phyloP scores from a whole-genome alignment of 2,888 invertebrate genomes.

The Noctua comes region DNA sequence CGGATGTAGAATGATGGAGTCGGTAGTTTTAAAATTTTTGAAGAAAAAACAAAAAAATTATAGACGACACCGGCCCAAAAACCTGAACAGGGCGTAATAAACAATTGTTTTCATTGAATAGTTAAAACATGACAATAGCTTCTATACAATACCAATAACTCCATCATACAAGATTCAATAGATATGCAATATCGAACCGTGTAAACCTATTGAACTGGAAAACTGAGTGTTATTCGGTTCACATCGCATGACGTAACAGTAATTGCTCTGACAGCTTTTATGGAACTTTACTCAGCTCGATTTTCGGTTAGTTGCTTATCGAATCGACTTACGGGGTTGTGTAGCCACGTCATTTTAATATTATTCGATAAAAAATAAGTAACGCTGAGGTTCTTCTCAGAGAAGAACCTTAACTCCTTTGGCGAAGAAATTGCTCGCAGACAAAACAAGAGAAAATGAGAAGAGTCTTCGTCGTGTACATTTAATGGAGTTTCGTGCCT shows the following conservation, averaged over 20 bases:
- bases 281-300: background rate
- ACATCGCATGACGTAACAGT: background rate
- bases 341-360: background rate
- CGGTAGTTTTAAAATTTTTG: too few species aligned
- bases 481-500: background rate
- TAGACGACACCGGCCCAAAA: too few species aligned
- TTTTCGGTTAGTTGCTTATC: background rate
- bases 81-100: too few species aligned
- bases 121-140: background rate
- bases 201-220: background rate
- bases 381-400: background rate
- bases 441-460: background rate
- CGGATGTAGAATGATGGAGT: too few species aligned
- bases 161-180: background rate
- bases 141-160: background rate
- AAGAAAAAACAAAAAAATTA: too few species aligned
- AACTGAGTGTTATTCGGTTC: conserved; percentile 11
- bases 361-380: background rate
- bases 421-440: background rate
- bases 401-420: background rate
- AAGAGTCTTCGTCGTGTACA: background rate
- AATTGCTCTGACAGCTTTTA: conserved; percentile 5
- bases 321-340: background rate
- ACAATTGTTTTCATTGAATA: background rate
- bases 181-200: background rate